Conservation (phyloP, 2,888 invertebrate species). For the Syritta pipiens region DNA sequence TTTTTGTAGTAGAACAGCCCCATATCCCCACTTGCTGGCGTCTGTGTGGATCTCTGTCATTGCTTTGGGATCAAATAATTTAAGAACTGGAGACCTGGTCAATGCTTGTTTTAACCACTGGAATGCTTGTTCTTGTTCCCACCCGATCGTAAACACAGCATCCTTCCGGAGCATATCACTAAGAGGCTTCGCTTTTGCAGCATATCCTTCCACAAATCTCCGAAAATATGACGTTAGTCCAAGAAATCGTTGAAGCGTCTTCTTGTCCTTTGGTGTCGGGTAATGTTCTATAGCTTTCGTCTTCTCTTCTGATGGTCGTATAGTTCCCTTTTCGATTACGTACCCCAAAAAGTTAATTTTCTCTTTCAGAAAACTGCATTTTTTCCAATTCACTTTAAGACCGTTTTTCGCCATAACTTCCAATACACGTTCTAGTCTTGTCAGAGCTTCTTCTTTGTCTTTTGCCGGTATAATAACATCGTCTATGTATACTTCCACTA, state of each 20-base stretch:
- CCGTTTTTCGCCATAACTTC: not conserved
- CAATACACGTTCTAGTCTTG: not conserved
- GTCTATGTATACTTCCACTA: constrained; percentile 8
- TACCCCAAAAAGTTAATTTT: not conserved
- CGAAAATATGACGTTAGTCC: too few relatives aligned
- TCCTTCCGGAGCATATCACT: not conserved
- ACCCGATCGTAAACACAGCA: not conserved
- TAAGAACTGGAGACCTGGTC: not conserved
- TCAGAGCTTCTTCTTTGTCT: not conserved
- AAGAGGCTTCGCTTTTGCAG: not conserved
- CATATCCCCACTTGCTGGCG: too few relatives aligned
- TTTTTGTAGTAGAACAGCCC: too few relatives aligned
- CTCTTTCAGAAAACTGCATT: too few relatives aligned
- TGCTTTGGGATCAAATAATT: not conserved
- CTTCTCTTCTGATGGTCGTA: not conserved
- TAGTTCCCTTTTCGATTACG: not conserved
- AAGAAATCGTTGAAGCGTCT: not conserved
- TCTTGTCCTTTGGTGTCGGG: not conserved
- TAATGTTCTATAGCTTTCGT: not conserved
- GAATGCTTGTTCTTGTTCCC: not conserved
- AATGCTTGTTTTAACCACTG: not conserved
- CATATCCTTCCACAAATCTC: not conserved
- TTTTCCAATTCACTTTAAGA: not conserved
- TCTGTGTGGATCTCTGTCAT: too few relatives aligned
- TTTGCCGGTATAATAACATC: constrained; percentile 12